phyloP scores from a whole-genome alignment of 1,140 invertebrate species.

The Cydia fagiglandana region DNA sequence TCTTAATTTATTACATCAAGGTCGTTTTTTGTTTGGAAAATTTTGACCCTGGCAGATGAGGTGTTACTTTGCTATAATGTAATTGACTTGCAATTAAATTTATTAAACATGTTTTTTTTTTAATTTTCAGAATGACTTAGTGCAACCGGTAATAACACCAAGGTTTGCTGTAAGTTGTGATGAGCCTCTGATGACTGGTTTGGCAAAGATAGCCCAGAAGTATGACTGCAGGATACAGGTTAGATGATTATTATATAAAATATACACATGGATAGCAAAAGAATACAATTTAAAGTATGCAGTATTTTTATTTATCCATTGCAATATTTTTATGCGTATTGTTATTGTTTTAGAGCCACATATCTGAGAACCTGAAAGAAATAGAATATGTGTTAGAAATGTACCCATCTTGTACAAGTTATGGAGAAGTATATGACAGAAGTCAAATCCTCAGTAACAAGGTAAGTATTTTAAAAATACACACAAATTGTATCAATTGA shows the following conservation, averaged over 20 bases:
- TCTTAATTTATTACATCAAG: too few species aligned
- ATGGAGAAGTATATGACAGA: conserved; percentile 88
- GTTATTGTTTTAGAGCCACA: conserved; percentile 85
- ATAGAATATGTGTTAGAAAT: conserved; percentile 82
- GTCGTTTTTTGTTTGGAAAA: too few species aligned
- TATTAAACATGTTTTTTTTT: neutral
- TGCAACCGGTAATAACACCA: conserved; percentile 91
- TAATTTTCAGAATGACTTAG: conserved; percentile 84
- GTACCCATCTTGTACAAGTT: conserved; percentile 81
- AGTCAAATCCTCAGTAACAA: conserved; percentile 86
- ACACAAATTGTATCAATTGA: too few species aligned
- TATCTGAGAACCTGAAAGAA: conserved; percentile 90
- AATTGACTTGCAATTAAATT: neutral
- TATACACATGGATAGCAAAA: neutral
- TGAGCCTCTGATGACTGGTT: conserved; percentile 83
- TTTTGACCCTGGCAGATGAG: too few species aligned
- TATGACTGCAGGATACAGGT: conserved; percentile 89
- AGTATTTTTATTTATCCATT: too few species aligned
- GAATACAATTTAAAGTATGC: too few species aligned
- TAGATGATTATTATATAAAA: conserved; percentile 37
- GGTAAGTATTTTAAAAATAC: conserved; percentile 45
- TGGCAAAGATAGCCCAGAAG: conserved; percentile 85
- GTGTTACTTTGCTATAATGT: neutral
- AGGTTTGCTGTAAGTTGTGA: conserved; percentile 92
- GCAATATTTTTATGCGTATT: conserved; percentile 1